phyloP scores from a whole-genome alignment of 2,113 vertebrate genomes.

The Camelus bactrianus region DNA sequence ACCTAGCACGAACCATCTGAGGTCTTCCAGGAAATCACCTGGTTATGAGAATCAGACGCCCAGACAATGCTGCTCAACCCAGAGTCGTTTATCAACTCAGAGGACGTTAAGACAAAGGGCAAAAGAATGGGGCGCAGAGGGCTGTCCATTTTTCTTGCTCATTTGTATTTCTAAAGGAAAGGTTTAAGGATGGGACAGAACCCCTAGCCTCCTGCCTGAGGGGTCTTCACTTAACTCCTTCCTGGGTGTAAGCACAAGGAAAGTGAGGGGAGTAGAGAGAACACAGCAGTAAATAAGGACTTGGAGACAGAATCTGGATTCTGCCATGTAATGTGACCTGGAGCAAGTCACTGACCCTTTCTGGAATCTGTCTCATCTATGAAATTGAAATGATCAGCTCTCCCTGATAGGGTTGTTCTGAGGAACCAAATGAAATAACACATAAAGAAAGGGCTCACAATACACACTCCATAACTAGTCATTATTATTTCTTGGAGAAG shows the following conservation, averaged over 20 bases:
- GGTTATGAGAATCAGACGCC: neutral
- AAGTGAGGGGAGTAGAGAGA: neutral
- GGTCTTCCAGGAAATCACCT: constrained; percentile 43
- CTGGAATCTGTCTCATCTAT: neutral
- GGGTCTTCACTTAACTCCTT: neutral
- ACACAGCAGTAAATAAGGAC: neutral
- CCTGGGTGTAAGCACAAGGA: neutral
- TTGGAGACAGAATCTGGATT: neutral
- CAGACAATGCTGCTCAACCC: neutral
- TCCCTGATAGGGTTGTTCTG: neutral
- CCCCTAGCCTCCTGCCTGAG: neutral
- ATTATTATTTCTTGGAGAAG: neutral
- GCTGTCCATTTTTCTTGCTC: neutral
- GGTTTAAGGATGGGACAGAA: neutral
- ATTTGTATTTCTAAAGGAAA: constrained; percentile 20
- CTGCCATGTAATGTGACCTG: neutral
- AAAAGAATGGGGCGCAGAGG: neutral
- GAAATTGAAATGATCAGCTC: neutral
- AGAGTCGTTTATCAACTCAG: neutral
- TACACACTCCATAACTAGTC: neutral
- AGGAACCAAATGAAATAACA: neutral
- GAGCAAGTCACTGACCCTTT: neutral
- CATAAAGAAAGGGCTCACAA: neutral
- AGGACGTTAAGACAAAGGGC: neutral
- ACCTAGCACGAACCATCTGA: neutral